phyloP scores from a whole-genome alignment of 2,888 invertebrate species.

The Dolomedes plantarius region DNA sequence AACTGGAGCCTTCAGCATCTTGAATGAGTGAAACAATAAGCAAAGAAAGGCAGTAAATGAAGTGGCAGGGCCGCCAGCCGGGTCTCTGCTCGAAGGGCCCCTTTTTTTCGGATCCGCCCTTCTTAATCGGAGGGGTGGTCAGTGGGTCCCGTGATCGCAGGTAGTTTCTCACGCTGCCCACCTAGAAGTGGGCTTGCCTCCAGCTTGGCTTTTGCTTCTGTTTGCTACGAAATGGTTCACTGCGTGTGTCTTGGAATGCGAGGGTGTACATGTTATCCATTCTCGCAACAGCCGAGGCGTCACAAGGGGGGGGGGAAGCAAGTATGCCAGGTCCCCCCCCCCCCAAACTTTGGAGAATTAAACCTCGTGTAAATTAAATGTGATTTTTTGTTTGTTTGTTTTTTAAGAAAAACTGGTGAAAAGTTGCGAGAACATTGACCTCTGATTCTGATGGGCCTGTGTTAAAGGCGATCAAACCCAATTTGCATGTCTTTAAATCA shows the following conservation, averaged over 20 bases:
- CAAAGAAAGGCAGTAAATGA: slow-evolving; percentile 9
- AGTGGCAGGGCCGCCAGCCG: slow-evolving; percentile 6
- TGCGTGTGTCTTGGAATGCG: background rate
- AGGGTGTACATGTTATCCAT: no score
- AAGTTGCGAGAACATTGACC: no score
- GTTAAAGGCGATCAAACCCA: no score
- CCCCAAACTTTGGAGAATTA: no score
- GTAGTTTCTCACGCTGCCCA: slow-evolving; percentile 17
- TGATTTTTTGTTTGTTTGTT: no score
- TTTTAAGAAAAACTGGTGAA: no score
- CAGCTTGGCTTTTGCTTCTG: background rate
- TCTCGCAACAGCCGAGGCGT: no score
- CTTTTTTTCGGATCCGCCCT: slow-evolving; percentile 10
- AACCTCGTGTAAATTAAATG: no score
- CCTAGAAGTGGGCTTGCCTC: background rate
- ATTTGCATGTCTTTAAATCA: no score
- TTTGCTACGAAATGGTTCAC: background rate
- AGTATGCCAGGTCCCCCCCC: no score
- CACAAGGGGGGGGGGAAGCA: no score
- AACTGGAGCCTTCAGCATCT: background rate
- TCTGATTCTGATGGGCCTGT: no score
- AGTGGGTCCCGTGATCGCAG: background rate
- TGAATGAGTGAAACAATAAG: slow-evolving; percentile 22
- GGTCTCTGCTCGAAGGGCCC: background rate
- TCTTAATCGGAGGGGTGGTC: slow-evolving; percentile 27